These are phyloP conservation scores for Vipera ursinii DNA, from an alignment of 2,797 vertebrate genomes.

Conservation along the genomic window DNA sequence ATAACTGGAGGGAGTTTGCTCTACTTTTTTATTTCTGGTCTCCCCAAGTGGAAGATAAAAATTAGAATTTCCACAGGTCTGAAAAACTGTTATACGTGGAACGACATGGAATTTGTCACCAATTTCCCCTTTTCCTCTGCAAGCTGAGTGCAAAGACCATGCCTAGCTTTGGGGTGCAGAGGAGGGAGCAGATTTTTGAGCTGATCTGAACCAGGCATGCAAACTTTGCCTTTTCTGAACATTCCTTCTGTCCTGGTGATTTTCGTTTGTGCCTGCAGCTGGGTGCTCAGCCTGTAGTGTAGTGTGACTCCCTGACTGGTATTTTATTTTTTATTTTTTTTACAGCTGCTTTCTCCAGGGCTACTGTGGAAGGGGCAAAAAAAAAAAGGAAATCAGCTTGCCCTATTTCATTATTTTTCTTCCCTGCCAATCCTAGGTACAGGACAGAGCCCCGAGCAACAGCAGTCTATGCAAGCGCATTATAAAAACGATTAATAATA, in stretches of 20 bases:
- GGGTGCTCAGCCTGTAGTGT: background rate
- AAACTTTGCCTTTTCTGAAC: background rate
- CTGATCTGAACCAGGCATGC: background rate
- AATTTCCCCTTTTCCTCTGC: background rate
- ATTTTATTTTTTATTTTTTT: background rate
- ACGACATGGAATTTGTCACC: background rate
- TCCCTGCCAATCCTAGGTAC: background rate
- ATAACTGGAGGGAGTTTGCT: background rate
- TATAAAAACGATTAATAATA: accelerated
- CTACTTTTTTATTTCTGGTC: background rate
- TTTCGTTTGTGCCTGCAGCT: background rate
- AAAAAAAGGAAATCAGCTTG: background rate
- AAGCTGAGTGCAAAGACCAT: background rate
- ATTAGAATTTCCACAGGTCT: background rate
- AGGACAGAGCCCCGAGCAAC: background rate
- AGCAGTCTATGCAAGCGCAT: slow-evolving; percentile 1
- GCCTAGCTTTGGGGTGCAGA: background rate
- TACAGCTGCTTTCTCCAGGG: background rate
- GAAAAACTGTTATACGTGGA: background rate
- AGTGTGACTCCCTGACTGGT: background rate
- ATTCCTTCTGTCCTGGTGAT: background rate
- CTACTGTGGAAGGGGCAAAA: background rate
- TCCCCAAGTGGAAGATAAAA: background rate
- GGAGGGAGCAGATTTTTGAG: background rate
- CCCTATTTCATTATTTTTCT: background rate